Conservation (phyloP, 2,797 vertebrate genomes). For the Miichthys miiuy region DNA sequence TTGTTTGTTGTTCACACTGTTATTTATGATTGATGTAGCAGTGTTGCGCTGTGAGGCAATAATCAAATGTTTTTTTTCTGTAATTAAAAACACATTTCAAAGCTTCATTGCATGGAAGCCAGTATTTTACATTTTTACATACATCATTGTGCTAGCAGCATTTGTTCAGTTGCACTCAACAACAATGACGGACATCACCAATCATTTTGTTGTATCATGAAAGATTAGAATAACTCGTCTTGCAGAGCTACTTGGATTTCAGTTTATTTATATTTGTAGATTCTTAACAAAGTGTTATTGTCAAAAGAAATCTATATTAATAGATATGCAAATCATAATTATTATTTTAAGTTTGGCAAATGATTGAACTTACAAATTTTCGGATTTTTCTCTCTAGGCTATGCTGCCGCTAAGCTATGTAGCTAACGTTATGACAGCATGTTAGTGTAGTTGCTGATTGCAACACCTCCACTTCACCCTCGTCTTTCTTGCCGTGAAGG, state of each 20-base stretch:
- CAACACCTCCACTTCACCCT: no score
- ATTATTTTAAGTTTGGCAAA: no score
- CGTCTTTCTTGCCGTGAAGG: no score
- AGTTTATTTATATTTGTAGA: neutral
- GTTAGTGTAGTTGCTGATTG: no score
- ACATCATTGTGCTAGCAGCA: constrained; percentile 3
- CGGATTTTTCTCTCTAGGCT: no score
- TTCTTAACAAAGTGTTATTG: neutral
- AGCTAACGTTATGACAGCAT: no score
- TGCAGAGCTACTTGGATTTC: neutral
- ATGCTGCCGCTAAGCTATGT: no score
- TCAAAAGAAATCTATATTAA: neutral
- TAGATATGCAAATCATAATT: no score
- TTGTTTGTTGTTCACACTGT: constrained; percentile 53
- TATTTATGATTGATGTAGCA: constrained; percentile 51
- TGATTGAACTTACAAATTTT: no score
- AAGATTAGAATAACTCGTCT: neutral
- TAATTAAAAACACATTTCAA: constrained; percentile 58
- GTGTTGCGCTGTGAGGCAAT: constrained; percentile 24
- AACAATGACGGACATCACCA: neutral
- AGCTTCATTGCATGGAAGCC: constrained; percentile 21
- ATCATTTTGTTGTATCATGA: constrained; percentile 6
- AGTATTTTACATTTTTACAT: constrained; percentile 4
- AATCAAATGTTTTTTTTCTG: constrained; percentile 57
- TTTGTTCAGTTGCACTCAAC: constrained; percentile 7